phyloP scores from a whole-genome alignment of 2,797 vertebrate species.

The Antrozous pallidus region DNA sequence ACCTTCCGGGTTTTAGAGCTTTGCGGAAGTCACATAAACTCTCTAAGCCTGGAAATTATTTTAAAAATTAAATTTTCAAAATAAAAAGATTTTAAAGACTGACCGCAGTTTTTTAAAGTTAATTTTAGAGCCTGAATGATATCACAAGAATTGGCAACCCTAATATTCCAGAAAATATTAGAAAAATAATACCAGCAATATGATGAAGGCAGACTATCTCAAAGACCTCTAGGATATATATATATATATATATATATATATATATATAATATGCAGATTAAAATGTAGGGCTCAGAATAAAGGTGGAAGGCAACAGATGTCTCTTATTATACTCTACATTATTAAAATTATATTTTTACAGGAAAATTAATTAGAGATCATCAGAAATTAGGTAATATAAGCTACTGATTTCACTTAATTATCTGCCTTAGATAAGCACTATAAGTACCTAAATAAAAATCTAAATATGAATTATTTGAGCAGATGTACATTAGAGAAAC shows the following conservation, averaged over 20 bases:
- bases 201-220: neutral
- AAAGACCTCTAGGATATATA: neutral
- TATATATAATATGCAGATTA: neutral
- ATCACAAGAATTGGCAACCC: neutral
- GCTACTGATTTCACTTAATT: constrained; percentile 5
- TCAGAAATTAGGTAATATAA: neutral
- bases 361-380: neutral
- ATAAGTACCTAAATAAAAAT: neutral
- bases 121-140: neutral
- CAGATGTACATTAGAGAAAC: neutral
- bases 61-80: neutral
- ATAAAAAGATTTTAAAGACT: neutral
- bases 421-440: neutral
- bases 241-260: no score
- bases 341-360: neutral
- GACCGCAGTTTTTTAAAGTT: neutral
- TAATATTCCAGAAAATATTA: neutral
- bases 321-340: neutral
- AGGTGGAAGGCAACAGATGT: neutral
- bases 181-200: neutral
- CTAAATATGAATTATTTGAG: neutral
- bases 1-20: neutral
- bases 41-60: neutral
- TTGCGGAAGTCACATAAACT: neutral
- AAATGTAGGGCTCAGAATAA: neutral